phyloP scores from a whole-genome alignment of 2,888 invertebrate genomes.

The Syrphus vitripennis region DNA sequence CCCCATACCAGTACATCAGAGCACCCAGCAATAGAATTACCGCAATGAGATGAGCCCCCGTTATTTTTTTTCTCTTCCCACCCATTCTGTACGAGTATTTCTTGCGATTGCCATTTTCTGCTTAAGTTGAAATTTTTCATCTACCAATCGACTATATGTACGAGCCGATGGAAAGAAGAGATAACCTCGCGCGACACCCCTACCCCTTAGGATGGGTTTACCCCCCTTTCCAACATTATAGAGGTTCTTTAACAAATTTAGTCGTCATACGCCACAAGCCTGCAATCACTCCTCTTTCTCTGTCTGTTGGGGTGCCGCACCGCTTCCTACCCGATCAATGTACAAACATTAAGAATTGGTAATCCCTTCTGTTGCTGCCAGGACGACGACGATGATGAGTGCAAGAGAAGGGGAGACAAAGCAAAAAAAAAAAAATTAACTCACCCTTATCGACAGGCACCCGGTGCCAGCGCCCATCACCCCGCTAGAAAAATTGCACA shows the following conservation, averaged over 20 bases:
- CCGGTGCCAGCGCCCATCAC: not conserved
- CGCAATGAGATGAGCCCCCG: slow-evolving; percentile 23
- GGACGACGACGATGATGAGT: slow-evolving; percentile 5
- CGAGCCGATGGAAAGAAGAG: slow-evolving; percentile 36
- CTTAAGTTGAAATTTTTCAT: slow-evolving; percentile 70
- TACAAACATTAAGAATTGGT: slow-evolving; percentile 70
- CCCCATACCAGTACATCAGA: not conserved
- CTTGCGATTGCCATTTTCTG: slow-evolving; percentile 67
- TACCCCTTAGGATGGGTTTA: slow-evolving; percentile 3
- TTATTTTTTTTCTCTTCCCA: no score
- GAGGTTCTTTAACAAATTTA: slow-evolving; percentile 45
- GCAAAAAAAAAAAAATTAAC: slow-evolving; percentile 44
- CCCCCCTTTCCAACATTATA: not conserved
- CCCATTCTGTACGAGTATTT: slow-evolving; percentile 8
- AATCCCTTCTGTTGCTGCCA: slow-evolving; percentile 68
- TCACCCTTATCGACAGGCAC: slow-evolving; percentile 45
- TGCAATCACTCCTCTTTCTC: slow-evolving; percentile 26
- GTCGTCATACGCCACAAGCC: slow-evolving; percentile 60
- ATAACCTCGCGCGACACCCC: slow-evolving; percentile 58
- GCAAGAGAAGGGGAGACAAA: not conserved
- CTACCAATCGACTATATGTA: slow-evolving; percentile 67
- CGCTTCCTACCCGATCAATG: slow-evolving; percentile 32
- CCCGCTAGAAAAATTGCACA: not conserved
- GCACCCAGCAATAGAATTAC: slow-evolving; percentile 25
- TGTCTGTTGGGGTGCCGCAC: not conserved